Percentiles rank a stretch among this genome's conserved stretches.
phyloP scores from a whole-genome alignment of 2,888 invertebrate species.

The Galerucella nymphaeae region DNA sequence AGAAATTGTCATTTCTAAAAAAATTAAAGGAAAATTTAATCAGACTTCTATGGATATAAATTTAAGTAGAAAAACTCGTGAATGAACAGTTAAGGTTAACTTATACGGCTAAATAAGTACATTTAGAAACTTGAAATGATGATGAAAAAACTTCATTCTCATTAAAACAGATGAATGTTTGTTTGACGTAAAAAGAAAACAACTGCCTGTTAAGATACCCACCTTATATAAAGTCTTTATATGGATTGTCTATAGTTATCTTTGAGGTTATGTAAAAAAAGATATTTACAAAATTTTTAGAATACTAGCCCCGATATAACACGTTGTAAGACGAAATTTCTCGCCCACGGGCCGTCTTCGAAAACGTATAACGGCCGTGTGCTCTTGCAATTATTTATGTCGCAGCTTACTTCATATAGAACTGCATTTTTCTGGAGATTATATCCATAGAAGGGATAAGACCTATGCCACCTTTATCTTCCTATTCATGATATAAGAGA shows the following conservation, averaged over 20 bases:
- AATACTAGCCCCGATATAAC: too few species aligned
- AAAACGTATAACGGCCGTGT: conserved; percentile 12
- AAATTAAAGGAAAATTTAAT: conserved; percentile 17
- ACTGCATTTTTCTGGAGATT: conserved; percentile 5
- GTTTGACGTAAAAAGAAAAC: not conserved
- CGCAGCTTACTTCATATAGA: conserved; percentile 16
- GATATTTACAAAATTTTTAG: too few species aligned
- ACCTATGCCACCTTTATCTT: not conserved
- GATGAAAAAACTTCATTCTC: not conserved
- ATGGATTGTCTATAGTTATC: not conserved
- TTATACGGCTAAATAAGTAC: conserved; percentile 23
- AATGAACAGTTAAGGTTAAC: conserved; percentile 29
- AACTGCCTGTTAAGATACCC: too few species aligned
- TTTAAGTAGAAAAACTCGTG: conserved; percentile 33
- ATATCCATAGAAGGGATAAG: not conserved
- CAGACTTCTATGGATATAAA: conserved; percentile 22
- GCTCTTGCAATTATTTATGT: conserved; percentile 33
- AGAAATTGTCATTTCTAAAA: too few species aligned
- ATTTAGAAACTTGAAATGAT: conserved; percentile 4
- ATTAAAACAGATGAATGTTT: not conserved
- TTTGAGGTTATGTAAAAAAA: too few species aligned
- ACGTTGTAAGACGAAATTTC: conserved; percentile 15
- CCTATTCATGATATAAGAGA: too few species aligned
- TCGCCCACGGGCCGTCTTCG: conserved; percentile 28
- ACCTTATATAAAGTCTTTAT: not conserved